Conservation (phyloP, 1,140 invertebrate species). For the Lutraria rhynchaena region DNA sequence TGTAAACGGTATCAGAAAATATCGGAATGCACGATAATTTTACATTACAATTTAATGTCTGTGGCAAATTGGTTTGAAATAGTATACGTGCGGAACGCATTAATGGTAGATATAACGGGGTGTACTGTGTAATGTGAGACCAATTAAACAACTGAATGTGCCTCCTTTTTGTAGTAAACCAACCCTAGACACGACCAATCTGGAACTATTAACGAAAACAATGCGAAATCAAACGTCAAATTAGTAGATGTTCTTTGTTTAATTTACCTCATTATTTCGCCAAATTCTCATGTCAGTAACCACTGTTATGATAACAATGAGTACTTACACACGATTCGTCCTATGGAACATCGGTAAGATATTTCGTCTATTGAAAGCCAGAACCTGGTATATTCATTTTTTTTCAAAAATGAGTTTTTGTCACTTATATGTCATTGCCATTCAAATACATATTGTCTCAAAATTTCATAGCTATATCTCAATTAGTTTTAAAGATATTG, state of each 20-base stretch:
- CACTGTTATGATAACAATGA: too few relatives aligned
- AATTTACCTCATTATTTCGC: too few relatives aligned
- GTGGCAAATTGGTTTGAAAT: slow-evolving; percentile 51
- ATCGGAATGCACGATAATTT: slow-evolving; percentile 53
- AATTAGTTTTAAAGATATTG: too few relatives aligned
- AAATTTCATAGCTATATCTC: too few relatives aligned
- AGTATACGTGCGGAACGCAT: slow-evolving; percentile 45
- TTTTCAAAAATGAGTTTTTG: too few relatives aligned
- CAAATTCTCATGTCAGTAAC: too few relatives aligned
- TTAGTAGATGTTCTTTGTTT: neutral
- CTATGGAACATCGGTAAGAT: too few relatives aligned
- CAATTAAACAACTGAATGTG: slow-evolving; percentile 54
- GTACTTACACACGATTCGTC: too few relatives aligned
- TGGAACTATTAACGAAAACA: slow-evolving; percentile 28
- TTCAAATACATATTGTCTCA: too few relatives aligned
- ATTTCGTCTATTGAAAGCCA: too few relatives aligned
- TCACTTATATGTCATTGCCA: too few relatives aligned
- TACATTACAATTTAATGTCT: slow-evolving; percentile 45
- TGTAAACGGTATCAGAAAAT: slow-evolving; percentile 42
- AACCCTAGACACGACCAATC: slow-evolving; percentile 36
- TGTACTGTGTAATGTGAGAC: slow-evolving; percentile 39
- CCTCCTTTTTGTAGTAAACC: slow-evolving; percentile 1
- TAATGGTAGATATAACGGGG: slow-evolving; percentile 51
- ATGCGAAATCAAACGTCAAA: slow-evolving; percentile 32
- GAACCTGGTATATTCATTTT: too few relatives aligned